Evolutionary conservation across 1,140 invertebrate genomes (phyloP), one percentile per base, ranked within the genome.

Genomic region (Aricia agestis): DNA sequence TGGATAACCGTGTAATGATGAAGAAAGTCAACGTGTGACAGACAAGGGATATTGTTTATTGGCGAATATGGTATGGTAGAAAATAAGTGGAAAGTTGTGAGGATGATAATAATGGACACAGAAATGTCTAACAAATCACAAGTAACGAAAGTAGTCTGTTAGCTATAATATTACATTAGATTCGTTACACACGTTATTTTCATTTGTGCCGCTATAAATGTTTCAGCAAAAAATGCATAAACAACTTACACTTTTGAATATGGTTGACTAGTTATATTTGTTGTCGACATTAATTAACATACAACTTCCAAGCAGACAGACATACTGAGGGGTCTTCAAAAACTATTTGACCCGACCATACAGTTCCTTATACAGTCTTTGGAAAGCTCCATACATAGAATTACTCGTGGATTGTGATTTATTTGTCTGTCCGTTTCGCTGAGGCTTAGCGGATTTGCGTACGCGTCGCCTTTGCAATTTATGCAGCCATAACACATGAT

Each of bases 391-490:
- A 52, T 52, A 52, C 45, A 52, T 52, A 52, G 45, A 52, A 52
- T 52, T 52, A 52, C 45, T 52, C 13, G 45, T 52, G 45, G 13
- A 52, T 36, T 36, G 36, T 52, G 45, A 52, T 52, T 52, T 52
- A 52, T 52, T 52, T 52, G 45, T 52, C 10, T 52, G 45, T 52
- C 45, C 45, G 9, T 52, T 52, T 13, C 45, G 45, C 13, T 15
- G 45, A 52, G 45, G 45, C 45, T 52, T 52, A 52, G 45, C 45
- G 45, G 45, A 52, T 52, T 52, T 52, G 45, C 45, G 45, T 36
- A 52, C 45, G 45, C 45, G 11, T 13, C 13, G 25, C 25, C 25
- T 2, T 52, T 52, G 13, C 45, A 52, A 52, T 52, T 52, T 52
- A 52, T 52, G 45, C 45, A 52, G 45, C 45, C 45, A 52, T 52